Evolutionary conservation across 2,888 invertebrate species (phyloP).

Genomic region (Plagodis pulveraria): DNA sequence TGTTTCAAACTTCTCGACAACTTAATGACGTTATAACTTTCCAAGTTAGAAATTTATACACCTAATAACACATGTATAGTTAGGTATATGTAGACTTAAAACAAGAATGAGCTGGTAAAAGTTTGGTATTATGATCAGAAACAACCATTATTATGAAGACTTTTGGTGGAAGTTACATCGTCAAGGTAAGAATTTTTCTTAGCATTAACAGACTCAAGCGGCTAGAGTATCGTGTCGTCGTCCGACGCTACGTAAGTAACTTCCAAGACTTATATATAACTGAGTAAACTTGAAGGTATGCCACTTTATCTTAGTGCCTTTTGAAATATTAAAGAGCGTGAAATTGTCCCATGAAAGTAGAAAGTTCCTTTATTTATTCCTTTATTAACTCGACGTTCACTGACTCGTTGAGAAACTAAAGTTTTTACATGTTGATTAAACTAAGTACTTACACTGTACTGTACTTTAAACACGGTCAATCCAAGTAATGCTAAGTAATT

Average conservation of each 20-base stretch:
- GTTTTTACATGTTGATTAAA: too few relatives aligned
- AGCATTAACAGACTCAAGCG: conserved; percentile 20
- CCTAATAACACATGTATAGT: too few relatives aligned
- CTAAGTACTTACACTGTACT: too few relatives aligned
- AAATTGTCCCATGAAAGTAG: neutral
- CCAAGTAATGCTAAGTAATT: too few relatives aligned
- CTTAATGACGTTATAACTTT: conserved; percentile 22
- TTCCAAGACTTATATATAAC: conserved; percentile 12
- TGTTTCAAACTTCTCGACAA: conserved; percentile 32
- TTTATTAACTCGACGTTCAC: too few relatives aligned
- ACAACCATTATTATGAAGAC: neutral
- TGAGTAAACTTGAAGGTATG: neutral
- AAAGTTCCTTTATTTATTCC: too few relatives aligned
- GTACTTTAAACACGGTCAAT: too few relatives aligned
- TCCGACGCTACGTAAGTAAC: conserved; percentile 8
- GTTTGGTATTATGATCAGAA: too few relatives aligned
- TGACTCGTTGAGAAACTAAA: too few relatives aligned
- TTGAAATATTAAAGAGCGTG: conserved; percentile 6
- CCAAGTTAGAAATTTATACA: neutral
- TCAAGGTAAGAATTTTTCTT: conserved; percentile 12
- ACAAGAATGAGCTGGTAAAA: too few relatives aligned
- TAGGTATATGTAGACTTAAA: too few relatives aligned
- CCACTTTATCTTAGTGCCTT: conserved; percentile 9
- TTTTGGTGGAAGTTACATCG: conserved; percentile 13
- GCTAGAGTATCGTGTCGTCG: conserved; percentile 2